Evolutionary conservation across 1,140 invertebrate species (phyloP).

Genomic region (Proctacanthus coquilletti): DNA sequence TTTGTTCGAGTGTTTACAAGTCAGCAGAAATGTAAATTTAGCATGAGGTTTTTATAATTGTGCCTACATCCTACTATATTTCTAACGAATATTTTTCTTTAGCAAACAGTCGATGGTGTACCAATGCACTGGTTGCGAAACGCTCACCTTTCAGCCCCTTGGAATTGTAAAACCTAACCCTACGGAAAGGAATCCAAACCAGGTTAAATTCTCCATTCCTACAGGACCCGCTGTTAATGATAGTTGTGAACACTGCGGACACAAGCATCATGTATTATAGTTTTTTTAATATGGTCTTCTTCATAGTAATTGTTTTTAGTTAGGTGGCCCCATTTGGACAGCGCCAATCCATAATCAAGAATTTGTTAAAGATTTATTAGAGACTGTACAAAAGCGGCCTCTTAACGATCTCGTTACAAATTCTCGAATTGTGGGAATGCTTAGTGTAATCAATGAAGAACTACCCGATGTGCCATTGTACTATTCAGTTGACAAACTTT

Average conservation of each 20-base stretch:
- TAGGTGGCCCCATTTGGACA: constrained; percentile 91
- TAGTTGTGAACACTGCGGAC: constrained; percentile 61
- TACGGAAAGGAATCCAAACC: constrained; percentile 35
- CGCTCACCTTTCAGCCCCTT: constrained; percentile 57
- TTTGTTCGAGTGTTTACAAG: constrained; percentile 77
- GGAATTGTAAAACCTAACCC: constrained; percentile 44
- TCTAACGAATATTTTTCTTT: constrained; percentile 15
- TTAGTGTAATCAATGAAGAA: constrained; percentile 62
- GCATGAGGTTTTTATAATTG: constrained; percentile 48
- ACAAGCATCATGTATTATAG: constrained; percentile 45
- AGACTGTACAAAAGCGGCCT: constrained; percentile 27
- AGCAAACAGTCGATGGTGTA: constrained; percentile 76
- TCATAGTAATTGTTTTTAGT: constrained; percentile 35
- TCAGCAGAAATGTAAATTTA: constrained; percentile 67
- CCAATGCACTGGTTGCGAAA: constrained; percentile 78
- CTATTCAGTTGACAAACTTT: constrained; percentile 54
- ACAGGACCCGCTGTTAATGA: constrained; percentile 45
- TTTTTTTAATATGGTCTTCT: constrained; percentile 4
- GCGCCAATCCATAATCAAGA: constrained; percentile 61
- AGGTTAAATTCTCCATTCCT: constrained; percentile 48
- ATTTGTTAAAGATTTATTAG: constrained; percentile 50
- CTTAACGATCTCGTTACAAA: constrained; percentile 42
- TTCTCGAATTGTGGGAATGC: constrained; percentile 57
- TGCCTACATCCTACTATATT: constrained; percentile 1
- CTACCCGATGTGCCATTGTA: constrained; percentile 72